A percentile compares a stretch with the other conserved stretches of the same genome.
Evolutionary conservation across 2,888 invertebrate species (phyloP).

Genomic region (Athripsodes cinereus): DNA sequence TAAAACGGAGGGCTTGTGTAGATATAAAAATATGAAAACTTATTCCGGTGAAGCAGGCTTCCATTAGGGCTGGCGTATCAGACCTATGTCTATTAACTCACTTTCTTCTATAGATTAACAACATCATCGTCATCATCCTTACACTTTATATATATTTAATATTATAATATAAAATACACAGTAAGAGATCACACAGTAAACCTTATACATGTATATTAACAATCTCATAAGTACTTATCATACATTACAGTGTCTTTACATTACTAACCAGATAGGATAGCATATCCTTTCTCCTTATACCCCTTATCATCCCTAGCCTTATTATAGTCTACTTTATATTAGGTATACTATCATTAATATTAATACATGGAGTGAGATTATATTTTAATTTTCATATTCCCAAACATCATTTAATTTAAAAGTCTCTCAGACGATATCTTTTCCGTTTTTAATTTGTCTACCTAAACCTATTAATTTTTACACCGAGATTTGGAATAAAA

Average conservation of each 20-base stretch:
- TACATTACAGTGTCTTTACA: too few species aligned
- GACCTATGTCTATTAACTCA: not conserved
- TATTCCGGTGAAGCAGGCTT: conserved; percentile 23
- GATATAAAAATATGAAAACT: conserved; percentile 28
- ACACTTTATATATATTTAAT: conserved; percentile 25
- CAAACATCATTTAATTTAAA: conserved; percentile 10
- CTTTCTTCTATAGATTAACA: conserved; percentile 24
- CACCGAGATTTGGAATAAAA: conserved; percentile 25
- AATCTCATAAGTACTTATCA: conserved; percentile 26
- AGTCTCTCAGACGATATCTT: not conserved
- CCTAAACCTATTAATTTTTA: conserved; percentile 26
- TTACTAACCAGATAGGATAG: too few species aligned
- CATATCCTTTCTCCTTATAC: too few species aligned
- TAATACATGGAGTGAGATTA: conserved; percentile 26
- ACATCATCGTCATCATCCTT: conserved; percentile 21
- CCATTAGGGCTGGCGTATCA: conserved; percentile 12
- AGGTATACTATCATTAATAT: too few species aligned
- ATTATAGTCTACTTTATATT: too few species aligned
- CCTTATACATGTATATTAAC: conserved; percentile 28
- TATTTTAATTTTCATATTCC: conserved; percentile 18
- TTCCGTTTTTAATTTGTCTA: conserved; percentile 25
- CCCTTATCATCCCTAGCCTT: too few species aligned
- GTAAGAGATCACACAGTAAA: conserved; percentile 29
- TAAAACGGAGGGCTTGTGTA: conserved; percentile 28
- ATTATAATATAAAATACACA: conserved; percentile 28